Evolutionary conservation across 2,797 vertebrate species (phyloP).

Genomic region (Sebastes minor): DNA sequence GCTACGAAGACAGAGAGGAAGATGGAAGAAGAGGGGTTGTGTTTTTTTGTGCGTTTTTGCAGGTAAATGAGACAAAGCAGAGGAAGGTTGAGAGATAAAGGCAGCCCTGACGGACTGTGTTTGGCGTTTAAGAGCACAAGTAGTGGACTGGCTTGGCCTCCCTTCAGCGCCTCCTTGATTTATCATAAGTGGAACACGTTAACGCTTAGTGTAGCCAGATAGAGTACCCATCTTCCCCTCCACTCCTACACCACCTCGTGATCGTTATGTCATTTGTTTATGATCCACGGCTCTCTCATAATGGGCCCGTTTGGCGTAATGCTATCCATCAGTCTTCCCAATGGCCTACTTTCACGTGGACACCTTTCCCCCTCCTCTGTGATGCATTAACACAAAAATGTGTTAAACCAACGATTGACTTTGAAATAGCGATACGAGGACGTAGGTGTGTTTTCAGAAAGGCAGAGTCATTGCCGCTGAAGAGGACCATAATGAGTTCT

Average conservation of each 20-base stretch:
- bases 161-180: conserved; percentile 54
- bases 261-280: conserved; percentile 79
- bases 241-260: conserved; percentile 58
- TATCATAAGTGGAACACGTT: conserved; percentile 50
- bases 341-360: conserved; percentile 63
- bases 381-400: conserved; percentile 65
- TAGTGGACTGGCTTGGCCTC: conserved; percentile 34
- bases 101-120: conserved; percentile 1
- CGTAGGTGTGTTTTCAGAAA: conserved; percentile 57
- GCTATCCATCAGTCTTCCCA: conserved; percentile 73
- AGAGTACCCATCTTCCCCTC: conserved; percentile 58
- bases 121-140: conserved; percentile 28
- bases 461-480: conserved; percentile 35
- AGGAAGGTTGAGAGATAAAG: background rate
- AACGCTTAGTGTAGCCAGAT: conserved; percentile 68
- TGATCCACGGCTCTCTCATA: conserved; percentile 69
- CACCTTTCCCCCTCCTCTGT: conserved; percentile 41
- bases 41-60: conserved; percentile 24
- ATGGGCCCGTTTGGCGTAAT: conserved; percentile 69
- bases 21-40: background rate
- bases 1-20: conserved; percentile 13
- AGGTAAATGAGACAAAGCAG: conserved; percentile 23
- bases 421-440: conserved; percentile 62
- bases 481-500: conserved; percentile 35
- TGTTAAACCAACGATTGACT: conserved; percentile 68